Base-by-base conservation (phyloP, 2,797 vertebrate species). In the Oreochromis grahami region DNA sequence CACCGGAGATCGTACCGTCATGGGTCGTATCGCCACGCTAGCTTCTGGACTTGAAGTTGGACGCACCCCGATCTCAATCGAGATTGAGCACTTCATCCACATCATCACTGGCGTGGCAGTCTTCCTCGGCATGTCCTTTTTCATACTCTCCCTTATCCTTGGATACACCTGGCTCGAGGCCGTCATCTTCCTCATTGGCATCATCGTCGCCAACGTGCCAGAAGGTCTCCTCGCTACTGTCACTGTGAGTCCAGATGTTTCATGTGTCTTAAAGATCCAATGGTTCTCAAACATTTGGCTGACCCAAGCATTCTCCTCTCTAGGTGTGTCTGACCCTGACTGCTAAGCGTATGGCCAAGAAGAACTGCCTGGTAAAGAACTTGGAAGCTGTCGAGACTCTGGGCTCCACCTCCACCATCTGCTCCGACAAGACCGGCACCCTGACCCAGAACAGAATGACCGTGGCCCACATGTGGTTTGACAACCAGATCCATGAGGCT, bases 351-450 rank as follows among this genome's bases (percentile, higher is more conserved):
- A 99, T 99, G 98, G 98, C 98, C 15, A 97, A 98, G 88, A 99
- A 99, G 90, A 99, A 99, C 96, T 99, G 98, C 88, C 91, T 99
- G 86, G 98, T 99, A 77, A 99, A 99, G 95, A 99, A 99, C 93
- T 58, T 99, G 43, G 98, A 99, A 91, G 98, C 98, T 0, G 98
- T 99, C 6, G 98, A 99, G 92, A 99, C 98, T 0, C 89, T 99
- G 80, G 98, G 98, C 45, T 98, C 98, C 84, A 98, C 98, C 1
- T 98, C 98, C 80, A 98, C 98, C 91, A 98, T 98, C 90, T 98
- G 98, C 89, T 98, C 98, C 0, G 97, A 98, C 95, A 98, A 98
- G 92, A 98, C 97, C 0, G 97, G 97, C 52, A 98, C 97, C 38
- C 95, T 98, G 86, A 98, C 98, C 53, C 98, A 98, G 95, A 98